Evolutionary conservation across 2,888 invertebrate species (phyloP).

Genomic region (Hydriomena furcata): DNA sequence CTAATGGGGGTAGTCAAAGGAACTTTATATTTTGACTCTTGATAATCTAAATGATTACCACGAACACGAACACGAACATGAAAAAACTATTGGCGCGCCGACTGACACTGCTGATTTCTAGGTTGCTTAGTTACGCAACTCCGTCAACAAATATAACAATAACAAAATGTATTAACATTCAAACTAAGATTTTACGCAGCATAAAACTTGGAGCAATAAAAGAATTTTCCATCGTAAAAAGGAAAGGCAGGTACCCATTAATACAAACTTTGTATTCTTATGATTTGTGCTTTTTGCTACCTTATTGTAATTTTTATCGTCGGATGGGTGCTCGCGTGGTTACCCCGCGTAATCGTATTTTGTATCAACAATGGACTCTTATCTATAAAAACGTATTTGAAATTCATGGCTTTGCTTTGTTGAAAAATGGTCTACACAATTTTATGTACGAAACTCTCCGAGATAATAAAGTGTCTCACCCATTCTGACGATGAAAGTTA

Average conservation of each 20-base stretch:
- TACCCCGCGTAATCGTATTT: slow-evolving; percentile 76
- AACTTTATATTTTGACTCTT: too few relatives aligned
- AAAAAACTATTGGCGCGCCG: background rate
- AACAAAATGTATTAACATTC: slow-evolving; percentile 45
- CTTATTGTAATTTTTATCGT: slow-evolving; percentile 77
- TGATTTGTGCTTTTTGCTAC: slow-evolving; percentile 72
- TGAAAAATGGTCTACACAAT: slow-evolving; percentile 72
- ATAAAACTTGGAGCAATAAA: slow-evolving; percentile 57
- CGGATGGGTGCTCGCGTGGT: slow-evolving; percentile 71
- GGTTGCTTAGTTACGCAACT: slow-evolving; percentile 22
- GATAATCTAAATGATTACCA: too few relatives aligned
- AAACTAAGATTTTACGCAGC: slow-evolving; percentile 48
- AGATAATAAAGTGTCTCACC: slow-evolving; percentile 58
- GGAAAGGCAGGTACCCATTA: slow-evolving; percentile 62
- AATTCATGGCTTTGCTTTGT: slow-evolving; percentile 72
- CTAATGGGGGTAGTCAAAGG: too few relatives aligned
- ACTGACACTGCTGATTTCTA: background rate
- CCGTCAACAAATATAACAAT: slow-evolving; percentile 35
- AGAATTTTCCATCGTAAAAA: slow-evolving; percentile 62
- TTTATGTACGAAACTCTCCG: slow-evolving; percentile 64
- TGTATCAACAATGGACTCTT: slow-evolving; percentile 76
- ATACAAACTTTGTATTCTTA: slow-evolving; percentile 71
- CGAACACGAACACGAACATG: too few relatives aligned
- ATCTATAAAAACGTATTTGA: slow-evolving; percentile 77
- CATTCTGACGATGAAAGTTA: slow-evolving; percentile 51